phyloP scores from a whole-genome alignment of 2,797 vertebrate species.

The Delichon dasypus region DNA sequence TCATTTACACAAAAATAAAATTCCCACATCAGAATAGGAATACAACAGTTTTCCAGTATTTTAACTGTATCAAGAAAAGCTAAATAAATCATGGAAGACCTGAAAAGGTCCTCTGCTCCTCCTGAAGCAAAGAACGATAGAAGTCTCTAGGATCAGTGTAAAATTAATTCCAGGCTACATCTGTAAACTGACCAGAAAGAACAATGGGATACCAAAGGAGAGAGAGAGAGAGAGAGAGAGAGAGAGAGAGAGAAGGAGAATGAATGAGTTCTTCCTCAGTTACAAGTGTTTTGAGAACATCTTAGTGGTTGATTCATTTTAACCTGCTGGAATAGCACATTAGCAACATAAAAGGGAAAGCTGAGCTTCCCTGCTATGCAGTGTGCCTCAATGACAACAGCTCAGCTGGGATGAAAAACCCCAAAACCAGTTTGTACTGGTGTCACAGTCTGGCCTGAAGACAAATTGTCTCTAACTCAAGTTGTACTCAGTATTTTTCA shows the following conservation, averaged over 20 bases:
- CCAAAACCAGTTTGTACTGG: not conserved
- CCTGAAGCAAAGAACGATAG: not conserved
- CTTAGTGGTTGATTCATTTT: not conserved
- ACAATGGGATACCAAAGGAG: not conserved
- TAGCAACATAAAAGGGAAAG: not conserved
- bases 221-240: not conserved
- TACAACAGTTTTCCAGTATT: not conserved
- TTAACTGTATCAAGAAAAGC: not conserved
- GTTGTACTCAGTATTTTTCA: not conserved
- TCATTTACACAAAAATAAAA: not conserved
- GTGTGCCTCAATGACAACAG: not conserved
- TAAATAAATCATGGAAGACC: not conserved
- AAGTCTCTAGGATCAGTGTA: not conserved
- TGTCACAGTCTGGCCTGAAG: not conserved
- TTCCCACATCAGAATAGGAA: not conserved
- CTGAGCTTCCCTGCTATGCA: not conserved
- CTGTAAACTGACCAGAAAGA: not conserved
- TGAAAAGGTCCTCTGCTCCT: not conserved
- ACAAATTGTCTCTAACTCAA: not conserved
- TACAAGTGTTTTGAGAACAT: not conserved
- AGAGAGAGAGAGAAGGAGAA: not conserved
- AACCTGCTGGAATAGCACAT: not conserved
- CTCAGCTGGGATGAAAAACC: not conserved
- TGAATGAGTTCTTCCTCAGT: not conserved
- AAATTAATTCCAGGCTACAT: not conserved